Evolutionary conservation across 2,797 vertebrate genomes (phyloP), one percentile per base, ranked within the genome.

Genomic region (Sebastes ruberrimus): DNA sequence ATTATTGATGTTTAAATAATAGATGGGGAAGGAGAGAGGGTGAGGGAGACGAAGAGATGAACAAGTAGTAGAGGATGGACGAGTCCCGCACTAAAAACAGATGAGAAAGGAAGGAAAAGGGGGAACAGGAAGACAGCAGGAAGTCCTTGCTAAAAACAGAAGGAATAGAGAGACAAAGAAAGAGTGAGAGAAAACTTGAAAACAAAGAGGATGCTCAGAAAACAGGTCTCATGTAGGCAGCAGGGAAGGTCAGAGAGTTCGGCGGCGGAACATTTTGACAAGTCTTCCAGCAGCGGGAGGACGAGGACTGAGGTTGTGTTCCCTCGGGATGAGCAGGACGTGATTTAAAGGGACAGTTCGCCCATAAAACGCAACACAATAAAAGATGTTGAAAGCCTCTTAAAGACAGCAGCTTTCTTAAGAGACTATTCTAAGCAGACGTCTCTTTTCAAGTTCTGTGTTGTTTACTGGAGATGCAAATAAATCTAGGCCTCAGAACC

Each of bases 1-100:
- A 81, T 91, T 95, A 94, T 87, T 91, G 84, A 85, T 78, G 69
- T 66, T 74, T 96, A 82, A 94, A 95, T 95, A 95, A 95, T 95
- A 93, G 89, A 95, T 94, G 80, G 74, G 27, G 57, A 61, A 23
- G n/a, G 59, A 62, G 74, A 81, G 66, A 46, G 64, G 28, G 75
- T 70, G 55, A 75, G 64, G 28, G 75, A 74, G 55, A 75, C 33
- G 53, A 57, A 49, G 71, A 67, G 55, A 67, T 63, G 71, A 78
- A 76, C 63, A 66, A 59, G 74, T 35, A 52, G 71, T 11, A 42
- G 72, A 65, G n/a, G 52, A 84, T 18, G 7, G 70, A 69, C 46
- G 20, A 77, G 55, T 68, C 32, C 30, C 35, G 8, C 8, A 30
- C 64, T 74, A 76, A 78, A 87, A 63, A 84, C 72, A 83, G 79